Conservation (phyloP, 1,140 invertebrate genomes). For the Campoletis sonorensis region DNA sequence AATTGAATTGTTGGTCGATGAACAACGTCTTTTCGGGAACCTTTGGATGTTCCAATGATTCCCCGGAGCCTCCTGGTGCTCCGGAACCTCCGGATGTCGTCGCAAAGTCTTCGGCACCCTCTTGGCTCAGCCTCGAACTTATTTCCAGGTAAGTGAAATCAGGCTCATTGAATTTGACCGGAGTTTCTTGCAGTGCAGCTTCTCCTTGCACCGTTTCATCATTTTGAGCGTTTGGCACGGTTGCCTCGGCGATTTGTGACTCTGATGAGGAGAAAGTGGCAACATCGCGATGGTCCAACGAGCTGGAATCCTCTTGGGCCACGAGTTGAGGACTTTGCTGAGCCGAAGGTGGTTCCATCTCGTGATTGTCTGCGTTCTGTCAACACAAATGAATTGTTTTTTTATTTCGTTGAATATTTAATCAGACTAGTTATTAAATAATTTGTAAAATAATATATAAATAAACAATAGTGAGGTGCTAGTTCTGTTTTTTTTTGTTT, state of each 20-base stretch:
- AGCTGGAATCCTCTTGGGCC: slow-evolving; percentile 68
- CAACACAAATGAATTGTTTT: slow-evolving; percentile 39
- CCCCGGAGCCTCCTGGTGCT: neutral
- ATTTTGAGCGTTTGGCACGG: neutral
- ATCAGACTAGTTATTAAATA: neutral
- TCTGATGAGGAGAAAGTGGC: slow-evolving; percentile 32
- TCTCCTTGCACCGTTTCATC: neutral
- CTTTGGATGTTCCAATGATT: neutral
- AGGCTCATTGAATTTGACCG: neutral
- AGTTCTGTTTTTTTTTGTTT: neutral
- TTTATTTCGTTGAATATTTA: neutral
- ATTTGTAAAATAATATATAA: neutral
- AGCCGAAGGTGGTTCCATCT: slow-evolving; percentile 71
- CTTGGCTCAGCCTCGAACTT: neutral
- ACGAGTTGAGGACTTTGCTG: slow-evolving; percentile 52
- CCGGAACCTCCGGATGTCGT: neutral
- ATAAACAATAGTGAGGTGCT: too few relatives aligned
- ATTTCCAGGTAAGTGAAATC: neutral
- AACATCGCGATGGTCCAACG: slow-evolving; percentile 52
- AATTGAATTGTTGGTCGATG: neutral
- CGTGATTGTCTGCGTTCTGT: slow-evolving; percentile 59
- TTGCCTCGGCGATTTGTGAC: neutral
- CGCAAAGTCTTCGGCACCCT: neutral
- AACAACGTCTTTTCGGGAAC: neutral
- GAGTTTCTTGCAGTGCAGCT: neutral